Evolutionary conservation across 2,888 invertebrate genomes (phyloP), one percentile per base, ranked within the genome.

Genomic region (Arrhopalites spinosus): DNA sequence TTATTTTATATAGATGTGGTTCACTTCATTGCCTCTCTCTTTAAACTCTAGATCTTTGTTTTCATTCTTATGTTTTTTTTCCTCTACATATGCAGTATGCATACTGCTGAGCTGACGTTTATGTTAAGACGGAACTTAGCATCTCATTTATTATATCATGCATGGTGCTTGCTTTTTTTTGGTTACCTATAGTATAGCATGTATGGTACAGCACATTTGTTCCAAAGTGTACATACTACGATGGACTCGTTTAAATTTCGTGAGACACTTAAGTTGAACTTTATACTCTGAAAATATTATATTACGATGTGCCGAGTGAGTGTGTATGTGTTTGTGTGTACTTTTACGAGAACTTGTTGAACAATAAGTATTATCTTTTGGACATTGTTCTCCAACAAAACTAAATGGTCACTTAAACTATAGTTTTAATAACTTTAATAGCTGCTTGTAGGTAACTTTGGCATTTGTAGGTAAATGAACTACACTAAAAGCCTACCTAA

Each of bases 301-400:
- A n/a, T 36, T 36, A 36, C 5, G 36, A 36, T 11, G 36, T 36
- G 36, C 36, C 36, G 36, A 7, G 36, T 36, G 36, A 7, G 36
- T 7, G 36, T 36, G 11, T 36, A 36, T 11, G 36, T 36, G 11
- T 36, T 36, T 64, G 36, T 36, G 64, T 50, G 3, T 47, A 36
- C 29, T 20, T 71, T 71, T 71, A 71, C 59, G 71, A 56, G 50
- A 56, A 71, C 29, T 59, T 30, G 50, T 71, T 71, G 53, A 71
- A 71, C 59, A 53, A 59, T 71, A 71, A 64, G 64, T 30, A 71
- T 71, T 29, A 59, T 71, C 59, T 53, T 59, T 36, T 36, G n/a
- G 23, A 71, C 71, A 71, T 71, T 71, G 71, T 71, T 71, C 59
- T 71, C 20, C 1, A 59, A 50, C 71, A 59, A 56, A 71, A 29